A percentile compares a stretch with the other conserved stretches of the same genome.
These are phyloP conservation scores for Eupithecia centaureata DNA, from an alignment of 2,888 invertebrate genomes.

Conservation along the genomic window DNA sequence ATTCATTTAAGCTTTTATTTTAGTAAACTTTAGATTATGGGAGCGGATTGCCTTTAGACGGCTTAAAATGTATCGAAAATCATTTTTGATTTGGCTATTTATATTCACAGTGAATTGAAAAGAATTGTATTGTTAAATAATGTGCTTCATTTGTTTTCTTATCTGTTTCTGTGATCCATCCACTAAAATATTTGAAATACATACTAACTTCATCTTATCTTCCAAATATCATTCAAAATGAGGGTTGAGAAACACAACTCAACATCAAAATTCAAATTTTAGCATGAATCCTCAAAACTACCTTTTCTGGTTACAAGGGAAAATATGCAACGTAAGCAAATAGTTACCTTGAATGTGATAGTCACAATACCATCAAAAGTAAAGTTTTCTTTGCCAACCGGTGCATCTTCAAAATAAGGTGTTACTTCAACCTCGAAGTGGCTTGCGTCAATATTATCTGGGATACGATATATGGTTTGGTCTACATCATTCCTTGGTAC, in stretches of 20 bases:
- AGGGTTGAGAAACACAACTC: neutral
- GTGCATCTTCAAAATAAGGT: constrained; percentile 76
- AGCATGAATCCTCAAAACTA: neutral
- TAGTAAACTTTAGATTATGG: neutral
- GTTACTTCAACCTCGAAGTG: constrained; percentile 81
- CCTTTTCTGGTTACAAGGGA: neutral
- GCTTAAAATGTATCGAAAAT: no score
- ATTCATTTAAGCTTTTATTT: neutral
- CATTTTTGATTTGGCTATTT: no score
- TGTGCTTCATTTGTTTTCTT: neutral
- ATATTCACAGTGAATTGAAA: no score
- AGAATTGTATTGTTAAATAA: neutral
- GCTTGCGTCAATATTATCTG: constrained; percentile 77
- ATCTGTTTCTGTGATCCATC: neutral
- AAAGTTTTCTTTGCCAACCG: constrained; percentile 59
- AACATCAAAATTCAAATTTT: no score
- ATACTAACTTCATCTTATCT: neutral
- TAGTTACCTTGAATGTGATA: constrained; percentile 65
- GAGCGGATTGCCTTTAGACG: no score
- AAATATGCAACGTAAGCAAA: neutral
- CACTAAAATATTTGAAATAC: neutral
- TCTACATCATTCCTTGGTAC: constrained; percentile 39
- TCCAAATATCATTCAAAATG: neutral
- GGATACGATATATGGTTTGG: constrained; percentile 60
- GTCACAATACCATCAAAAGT: constrained; percentile 76